Percentiles rank a stretch among this genome's conserved stretches.
Conservation (phyloP, 2,797 vertebrate species). For the Tragelaphus oryx region DNA sequence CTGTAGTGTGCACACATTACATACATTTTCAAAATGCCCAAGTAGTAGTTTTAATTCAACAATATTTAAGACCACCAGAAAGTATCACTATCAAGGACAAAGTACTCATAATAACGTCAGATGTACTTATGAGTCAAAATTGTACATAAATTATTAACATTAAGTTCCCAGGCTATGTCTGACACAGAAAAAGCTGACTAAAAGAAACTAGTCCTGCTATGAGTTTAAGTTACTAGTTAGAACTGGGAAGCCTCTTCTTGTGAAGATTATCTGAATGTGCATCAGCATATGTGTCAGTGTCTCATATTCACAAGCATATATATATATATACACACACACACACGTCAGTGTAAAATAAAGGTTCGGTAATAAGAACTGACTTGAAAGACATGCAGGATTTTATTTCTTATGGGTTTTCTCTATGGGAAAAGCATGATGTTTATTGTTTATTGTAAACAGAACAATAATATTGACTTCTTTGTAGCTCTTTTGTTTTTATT, state of each 20-base stretch:
- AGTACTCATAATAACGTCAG: not conserved
- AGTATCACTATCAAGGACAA: not conserved
- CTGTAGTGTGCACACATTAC: not conserved
- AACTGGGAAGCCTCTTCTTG: not conserved
- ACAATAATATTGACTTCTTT: conserved; percentile 9
- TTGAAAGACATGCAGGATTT: conserved; percentile 20
- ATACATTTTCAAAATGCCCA: conserved; percentile 36
- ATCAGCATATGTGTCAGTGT: not conserved
- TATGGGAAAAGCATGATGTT: not conserved
- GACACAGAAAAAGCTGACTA: not conserved
- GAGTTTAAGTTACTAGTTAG: not conserved
- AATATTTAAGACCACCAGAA: conserved; percentile 7
- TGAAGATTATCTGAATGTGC: not conserved
- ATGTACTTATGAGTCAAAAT: not conserved
- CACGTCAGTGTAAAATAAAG: not conserved
- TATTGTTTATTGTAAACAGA: conserved; percentile 7
- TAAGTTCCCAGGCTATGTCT: not conserved
- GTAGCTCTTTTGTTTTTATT: conserved; percentile 14
- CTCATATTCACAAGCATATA: not conserved
- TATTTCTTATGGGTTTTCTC: not conserved
- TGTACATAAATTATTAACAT: not conserved
- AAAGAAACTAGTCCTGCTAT: not conserved
- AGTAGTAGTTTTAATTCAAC: not conserved
- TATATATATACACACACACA: not conserved
- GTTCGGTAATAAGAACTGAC: conserved; percentile 32